Conservation (phyloP, 2,113 vertebrate species). For the Leuciscus idus region DNA sequence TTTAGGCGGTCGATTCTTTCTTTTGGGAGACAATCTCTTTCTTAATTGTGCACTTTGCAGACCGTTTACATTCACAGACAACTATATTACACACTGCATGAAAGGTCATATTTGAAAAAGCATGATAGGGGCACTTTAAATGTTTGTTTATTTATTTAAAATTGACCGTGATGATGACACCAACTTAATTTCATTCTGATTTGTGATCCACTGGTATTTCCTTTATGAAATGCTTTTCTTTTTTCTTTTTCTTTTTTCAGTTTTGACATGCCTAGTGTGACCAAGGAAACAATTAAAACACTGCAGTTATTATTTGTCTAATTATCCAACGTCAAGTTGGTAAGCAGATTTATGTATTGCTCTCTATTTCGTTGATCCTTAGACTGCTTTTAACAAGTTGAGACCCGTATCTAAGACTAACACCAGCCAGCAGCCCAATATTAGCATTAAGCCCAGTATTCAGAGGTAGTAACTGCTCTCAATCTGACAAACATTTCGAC, state of each 20-base stretch:
- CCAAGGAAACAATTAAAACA: neutral
- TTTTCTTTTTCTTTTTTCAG: neutral
- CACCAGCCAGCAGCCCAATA: neutral
- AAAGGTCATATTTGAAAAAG: no score
- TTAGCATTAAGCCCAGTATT: neutral
- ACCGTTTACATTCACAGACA: no score
- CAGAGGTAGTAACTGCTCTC: neutral
- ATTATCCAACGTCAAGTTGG: neutral
- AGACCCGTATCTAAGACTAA: neutral
- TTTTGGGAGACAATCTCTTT: no score
- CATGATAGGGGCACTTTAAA: no score
- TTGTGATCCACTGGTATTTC: neutral
- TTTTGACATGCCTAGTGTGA: neutral
- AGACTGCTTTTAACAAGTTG: neutral
- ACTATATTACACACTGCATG: no score
- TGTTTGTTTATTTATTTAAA: no score
- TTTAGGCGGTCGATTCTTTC: no score
- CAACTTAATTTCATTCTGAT: neutral
- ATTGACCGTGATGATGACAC: neutral
- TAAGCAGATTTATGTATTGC: neutral
- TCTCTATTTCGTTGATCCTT: neutral
- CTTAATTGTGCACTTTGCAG: no score
- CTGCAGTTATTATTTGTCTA: neutral
- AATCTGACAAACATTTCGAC: slow-evolving; percentile 1
- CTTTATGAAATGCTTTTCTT: neutral